phyloP scores from a whole-genome alignment of 2,888 invertebrate species.

The Lithophane socia region DNA sequence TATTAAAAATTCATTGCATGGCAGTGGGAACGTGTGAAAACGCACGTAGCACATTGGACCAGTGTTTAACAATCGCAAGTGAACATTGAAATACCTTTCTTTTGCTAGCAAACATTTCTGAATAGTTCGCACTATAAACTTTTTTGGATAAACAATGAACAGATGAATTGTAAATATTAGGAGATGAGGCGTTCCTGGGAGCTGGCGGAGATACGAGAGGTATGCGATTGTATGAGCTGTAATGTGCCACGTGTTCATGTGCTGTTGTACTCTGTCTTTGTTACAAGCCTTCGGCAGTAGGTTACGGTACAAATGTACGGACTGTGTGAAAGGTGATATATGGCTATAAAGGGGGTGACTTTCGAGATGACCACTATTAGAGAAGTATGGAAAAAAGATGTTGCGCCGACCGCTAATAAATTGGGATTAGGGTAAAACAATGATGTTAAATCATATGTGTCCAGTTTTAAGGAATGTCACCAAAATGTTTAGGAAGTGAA shows the following conservation, averaged over 20 bases:
- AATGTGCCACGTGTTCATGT: not conserved
- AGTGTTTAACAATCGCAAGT: conserved; percentile 24
- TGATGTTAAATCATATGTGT: not conserved
- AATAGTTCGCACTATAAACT: conserved; percentile 48
- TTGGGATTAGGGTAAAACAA: not conserved
- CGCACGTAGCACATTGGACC: conserved; percentile 30
- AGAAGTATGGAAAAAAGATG: not conserved
- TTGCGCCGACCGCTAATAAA: no score
- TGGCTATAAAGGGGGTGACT: not conserved
- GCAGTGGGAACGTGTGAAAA: conserved; percentile 11
- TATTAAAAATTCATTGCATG: not conserved
- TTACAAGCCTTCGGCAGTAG: not conserved
- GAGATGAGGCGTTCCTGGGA: conserved; percentile 32
- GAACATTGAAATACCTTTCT: conserved; percentile 47
- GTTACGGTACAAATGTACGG: not conserved
- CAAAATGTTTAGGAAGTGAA: not conserved
- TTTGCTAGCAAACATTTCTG: conserved; percentile 41
- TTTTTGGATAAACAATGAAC: conserved; percentile 57
- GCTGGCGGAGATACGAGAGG: conserved; percentile 6
- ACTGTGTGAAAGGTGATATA: not conserved
- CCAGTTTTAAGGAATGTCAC: not conserved
- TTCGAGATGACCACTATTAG: no score
- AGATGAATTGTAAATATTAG: conserved; percentile 58
- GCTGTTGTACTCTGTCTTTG: not conserved
- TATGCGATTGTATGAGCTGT: conserved; percentile 1